Conservation (phyloP, 2,888 invertebrate genomes). For the Dolomedes plantarius region DNA sequence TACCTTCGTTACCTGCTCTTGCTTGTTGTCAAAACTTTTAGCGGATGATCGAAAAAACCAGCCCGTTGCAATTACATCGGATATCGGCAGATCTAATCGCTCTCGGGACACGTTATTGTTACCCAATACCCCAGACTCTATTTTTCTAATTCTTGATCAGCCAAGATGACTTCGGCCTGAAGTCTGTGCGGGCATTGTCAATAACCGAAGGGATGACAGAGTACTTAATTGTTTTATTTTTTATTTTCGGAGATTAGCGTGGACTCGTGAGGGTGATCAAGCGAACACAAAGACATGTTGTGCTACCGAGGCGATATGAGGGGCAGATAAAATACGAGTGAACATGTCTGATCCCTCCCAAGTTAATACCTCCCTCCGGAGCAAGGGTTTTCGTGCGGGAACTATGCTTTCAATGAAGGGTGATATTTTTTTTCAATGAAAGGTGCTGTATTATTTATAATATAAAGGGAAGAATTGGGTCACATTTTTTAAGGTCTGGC, state of each 20-base stretch:
- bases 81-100: background rate
- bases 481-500: too few species aligned
- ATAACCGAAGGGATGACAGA: background rate
- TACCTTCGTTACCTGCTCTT: too few species aligned
- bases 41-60: background rate
- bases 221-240: background rate
- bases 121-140: slow-evolving; percentile 6
- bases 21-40: too few species aligned
- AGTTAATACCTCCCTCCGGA: too few species aligned
- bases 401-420: too few species aligned
- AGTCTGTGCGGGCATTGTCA: background rate
- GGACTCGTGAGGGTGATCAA: background rate
- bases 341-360: too few species aligned
- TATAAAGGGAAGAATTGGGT: too few species aligned
- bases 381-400: too few species aligned
- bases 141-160: background rate
- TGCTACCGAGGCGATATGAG: too few species aligned
- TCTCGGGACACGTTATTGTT: background rate
- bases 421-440: too few species aligned
- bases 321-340: too few species aligned
- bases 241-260: background rate
- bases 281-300: background rate
- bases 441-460: too few species aligned
- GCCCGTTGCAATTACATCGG: background rate
- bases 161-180: background rate